A percentile compares a stretch with the other conserved stretches of the same genome.
These are phyloP conservation scores for Drosophila mulleri DNA, from an alignment of 2,888 invertebrate genomes.

Conservation along the genomic window DNA sequence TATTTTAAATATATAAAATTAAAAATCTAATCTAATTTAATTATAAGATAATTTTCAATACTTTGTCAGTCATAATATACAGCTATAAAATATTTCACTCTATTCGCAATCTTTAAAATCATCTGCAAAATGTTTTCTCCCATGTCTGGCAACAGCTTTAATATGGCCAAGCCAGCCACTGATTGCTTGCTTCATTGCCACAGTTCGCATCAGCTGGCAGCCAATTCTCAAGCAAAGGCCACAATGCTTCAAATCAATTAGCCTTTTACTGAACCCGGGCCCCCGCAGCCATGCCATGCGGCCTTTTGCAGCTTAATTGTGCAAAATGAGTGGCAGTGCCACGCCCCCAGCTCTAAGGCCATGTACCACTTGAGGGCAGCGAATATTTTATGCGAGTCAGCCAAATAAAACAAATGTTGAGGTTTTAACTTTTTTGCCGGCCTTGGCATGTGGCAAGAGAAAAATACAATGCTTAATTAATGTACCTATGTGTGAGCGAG, in stretches of 20 bases:
- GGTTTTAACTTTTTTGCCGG: constrained; percentile 51
- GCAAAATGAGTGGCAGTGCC: constrained; percentile 53
- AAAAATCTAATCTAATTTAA: no score
- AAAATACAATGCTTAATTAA: constrained; percentile 73
- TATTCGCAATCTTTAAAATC: neutral
- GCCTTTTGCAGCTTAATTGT: constrained; percentile 62
- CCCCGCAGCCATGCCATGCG: neutral
- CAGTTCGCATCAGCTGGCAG: constrained; percentile 41
- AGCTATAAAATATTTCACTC: neutral
- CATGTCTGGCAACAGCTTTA: constrained; percentile 29
- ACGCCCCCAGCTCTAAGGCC: constrained; percentile 8
- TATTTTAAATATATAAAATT: no score
- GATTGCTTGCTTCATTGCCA: constrained; percentile 43
- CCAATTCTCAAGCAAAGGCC: constrained; percentile 42
- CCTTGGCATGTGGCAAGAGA: constrained; percentile 41
- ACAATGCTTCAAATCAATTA: constrained; percentile 72
- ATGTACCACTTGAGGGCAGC: constrained; percentile 39
- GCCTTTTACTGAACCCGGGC: constrained; percentile 60
- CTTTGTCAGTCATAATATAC: neutral
- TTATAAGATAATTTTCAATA: neutral
- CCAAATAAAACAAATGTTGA: constrained; percentile 66
- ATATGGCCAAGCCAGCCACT: constrained; percentile 35
- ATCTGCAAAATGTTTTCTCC: neutral
- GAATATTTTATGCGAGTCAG: constrained; percentile 63
- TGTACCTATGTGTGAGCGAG: constrained; percentile 58